phyloP scores from a whole-genome alignment of 2,113 vertebrate species.

The Crotalus viridis region DNA sequence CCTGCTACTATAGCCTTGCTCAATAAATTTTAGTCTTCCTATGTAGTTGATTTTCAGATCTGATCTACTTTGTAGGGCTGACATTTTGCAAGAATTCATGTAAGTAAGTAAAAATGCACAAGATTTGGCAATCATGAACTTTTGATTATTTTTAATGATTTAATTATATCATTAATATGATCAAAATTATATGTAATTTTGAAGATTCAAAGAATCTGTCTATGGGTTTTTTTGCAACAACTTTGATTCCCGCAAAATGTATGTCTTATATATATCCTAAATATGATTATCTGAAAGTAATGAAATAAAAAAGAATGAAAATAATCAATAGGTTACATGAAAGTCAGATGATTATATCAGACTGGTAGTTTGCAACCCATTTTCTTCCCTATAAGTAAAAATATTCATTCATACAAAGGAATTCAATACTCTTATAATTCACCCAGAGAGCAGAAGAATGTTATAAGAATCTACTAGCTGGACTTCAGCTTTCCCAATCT shows the following conservation, averaged over 20 bases:
- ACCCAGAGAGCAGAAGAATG: neutral
- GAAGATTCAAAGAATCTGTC: neutral
- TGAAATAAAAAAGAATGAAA: neutral
- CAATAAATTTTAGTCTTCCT: neutral
- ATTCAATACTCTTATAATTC: neutral
- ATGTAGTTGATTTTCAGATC: neutral
- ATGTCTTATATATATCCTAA: neutral
- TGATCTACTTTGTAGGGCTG: neutral
- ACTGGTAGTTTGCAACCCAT: neutral
- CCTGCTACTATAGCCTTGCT: neutral
- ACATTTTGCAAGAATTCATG: neutral
- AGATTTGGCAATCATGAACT: neutral
- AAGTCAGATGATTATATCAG: neutral
- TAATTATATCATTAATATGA: neutral
- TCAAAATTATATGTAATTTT: neutral
- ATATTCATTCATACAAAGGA: neutral
- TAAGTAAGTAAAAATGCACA: neutral
- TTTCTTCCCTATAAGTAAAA: conserved; percentile 19
- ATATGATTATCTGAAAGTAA: neutral
- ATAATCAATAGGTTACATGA: neutral
- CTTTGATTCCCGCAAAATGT: neutral
- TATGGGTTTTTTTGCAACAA: neutral
- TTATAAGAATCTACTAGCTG: neutral
- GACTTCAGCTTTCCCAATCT: neutral
- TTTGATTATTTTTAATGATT: neutral